Conservation (phyloP, 2,797 vertebrate species). For the Sternotherus odoratus region DNA sequence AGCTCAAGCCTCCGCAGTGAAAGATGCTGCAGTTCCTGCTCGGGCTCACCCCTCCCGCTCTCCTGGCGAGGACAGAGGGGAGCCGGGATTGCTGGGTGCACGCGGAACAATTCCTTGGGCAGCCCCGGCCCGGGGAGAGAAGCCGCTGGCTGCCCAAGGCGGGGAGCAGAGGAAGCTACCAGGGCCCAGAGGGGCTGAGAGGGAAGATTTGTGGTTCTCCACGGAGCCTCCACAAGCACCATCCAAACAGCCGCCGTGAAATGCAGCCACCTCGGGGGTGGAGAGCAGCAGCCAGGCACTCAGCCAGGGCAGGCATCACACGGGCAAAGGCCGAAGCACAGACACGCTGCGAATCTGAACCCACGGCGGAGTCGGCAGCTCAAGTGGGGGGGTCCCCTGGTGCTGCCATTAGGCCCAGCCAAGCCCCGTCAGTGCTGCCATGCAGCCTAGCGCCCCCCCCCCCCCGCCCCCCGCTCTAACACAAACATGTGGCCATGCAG, state of each 20-base stretch:
- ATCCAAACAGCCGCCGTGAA: neutral
- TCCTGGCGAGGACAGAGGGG: neutral
- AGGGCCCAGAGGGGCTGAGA: neutral
- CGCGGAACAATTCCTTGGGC: neutral
- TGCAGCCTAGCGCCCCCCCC: neutral
- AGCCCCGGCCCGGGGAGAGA: neutral
- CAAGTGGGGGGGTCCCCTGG: neutral
- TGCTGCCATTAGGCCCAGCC: rapidly evolving
- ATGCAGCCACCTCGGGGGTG: rapidly evolving
- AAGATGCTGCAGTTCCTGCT: neutral
- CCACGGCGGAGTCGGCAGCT: neutral
- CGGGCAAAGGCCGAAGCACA: neutral
- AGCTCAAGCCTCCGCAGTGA: neutral
- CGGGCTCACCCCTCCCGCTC: neutral
- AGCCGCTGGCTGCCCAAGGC: neutral
- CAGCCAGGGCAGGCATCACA: rapidly evolving
- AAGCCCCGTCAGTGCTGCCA: neutral
- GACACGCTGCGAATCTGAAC: neutral
- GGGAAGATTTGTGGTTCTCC: neutral
- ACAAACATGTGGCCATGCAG: neutral
- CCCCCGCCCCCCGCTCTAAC: neutral
- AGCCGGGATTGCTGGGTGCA: neutral
- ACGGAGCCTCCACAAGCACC: conserved; percentile 12
- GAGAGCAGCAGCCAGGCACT: neutral
- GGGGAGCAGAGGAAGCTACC: rapidly evolving